Conservation (phyloP, 1,140 invertebrate genomes). For the Centruroides sculpturatus region DNA sequence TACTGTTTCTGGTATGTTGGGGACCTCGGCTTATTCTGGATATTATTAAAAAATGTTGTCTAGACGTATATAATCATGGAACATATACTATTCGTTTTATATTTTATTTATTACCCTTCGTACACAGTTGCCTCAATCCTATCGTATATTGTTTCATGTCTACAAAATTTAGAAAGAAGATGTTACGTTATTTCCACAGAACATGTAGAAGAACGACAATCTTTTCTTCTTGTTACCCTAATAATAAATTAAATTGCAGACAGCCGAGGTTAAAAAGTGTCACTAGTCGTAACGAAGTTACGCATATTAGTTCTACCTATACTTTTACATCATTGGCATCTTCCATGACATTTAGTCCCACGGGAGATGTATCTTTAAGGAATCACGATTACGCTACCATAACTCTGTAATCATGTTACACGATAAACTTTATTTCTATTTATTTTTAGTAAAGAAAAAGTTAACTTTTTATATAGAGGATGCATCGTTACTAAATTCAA, state of each 20-base stretch:
- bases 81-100: conserved; percentile 21
- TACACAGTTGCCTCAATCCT: conserved; percentile 35
- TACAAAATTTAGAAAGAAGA: conserved; percentile 32
- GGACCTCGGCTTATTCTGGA: conserved; percentile 28
- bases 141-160: conserved; percentile 41
- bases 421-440: no score
- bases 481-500: no score
- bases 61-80: conserved; percentile 19
- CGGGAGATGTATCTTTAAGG: no score
- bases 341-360: no score
- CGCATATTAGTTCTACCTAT: background rate
- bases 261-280: no score
- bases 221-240: background rate
- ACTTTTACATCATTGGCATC: background rate
- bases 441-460: no score
- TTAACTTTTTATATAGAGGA: no score
- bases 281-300: background rate
- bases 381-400: no score
- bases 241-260: background rate
- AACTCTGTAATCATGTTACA: no score
- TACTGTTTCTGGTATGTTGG: conserved; percentile 35
- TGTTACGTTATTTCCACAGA: conserved; percentile 21
- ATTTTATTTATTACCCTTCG: conserved; percentile 25
- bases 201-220: background rate
- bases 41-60: conserved; percentile 17